phyloP scores from a whole-genome alignment of 2,797 vertebrate genomes.

The Macropus fuliginosus region DNA sequence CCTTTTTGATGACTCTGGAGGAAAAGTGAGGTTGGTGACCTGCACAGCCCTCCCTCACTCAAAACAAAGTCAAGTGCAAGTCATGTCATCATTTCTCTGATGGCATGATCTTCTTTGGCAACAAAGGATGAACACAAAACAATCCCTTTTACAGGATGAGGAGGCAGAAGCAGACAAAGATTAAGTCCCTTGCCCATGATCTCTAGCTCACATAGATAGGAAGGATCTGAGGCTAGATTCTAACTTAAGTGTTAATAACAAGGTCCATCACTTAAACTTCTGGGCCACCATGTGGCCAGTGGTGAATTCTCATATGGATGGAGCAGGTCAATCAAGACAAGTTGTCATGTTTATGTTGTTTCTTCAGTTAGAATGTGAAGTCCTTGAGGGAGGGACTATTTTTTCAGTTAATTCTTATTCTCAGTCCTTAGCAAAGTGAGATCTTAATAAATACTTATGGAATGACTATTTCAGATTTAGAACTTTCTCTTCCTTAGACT shows the following conservation, averaged over 20 bases:
- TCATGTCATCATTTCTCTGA: too few species aligned
- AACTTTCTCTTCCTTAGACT: background rate
- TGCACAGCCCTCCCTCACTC: too few species aligned
- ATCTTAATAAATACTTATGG: background rate
- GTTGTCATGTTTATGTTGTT: background rate
- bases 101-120: too few species aligned
- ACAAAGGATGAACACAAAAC: too few species aligned
- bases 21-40: too few species aligned
- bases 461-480: background rate
- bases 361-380: background rate
- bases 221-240: background rate
- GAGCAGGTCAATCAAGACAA: background rate
- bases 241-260: background rate
- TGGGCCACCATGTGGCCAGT: background rate
- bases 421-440: background rate
- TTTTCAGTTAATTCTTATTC: background rate
- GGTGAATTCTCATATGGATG: background rate
- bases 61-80: too few species aligned
- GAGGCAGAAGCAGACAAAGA: background rate
- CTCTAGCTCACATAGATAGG: background rate
- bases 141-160: background rate
- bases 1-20: too few species aligned
- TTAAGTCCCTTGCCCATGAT: background rate
- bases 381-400: background rate
- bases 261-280: background rate